These are phyloP conservation scores for Pipistrellus pipistrellus DNA, from an alignment of 2,797 vertebrate species.

Conservation along the genomic window DNA sequence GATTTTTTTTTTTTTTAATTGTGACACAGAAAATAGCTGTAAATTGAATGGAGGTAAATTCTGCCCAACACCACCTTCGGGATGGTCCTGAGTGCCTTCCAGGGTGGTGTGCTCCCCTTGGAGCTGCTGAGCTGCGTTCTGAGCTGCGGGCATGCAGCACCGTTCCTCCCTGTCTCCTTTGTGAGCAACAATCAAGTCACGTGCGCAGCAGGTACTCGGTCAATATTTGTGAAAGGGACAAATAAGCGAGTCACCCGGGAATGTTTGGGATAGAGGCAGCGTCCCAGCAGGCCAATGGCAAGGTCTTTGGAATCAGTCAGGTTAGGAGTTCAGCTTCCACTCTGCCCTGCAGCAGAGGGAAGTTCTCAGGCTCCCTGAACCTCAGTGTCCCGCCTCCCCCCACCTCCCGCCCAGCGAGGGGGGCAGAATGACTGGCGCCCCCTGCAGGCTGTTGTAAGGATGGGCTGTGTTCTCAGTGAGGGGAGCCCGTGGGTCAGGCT, in stretches of 20 bases:
- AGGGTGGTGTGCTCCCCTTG: accelerated
- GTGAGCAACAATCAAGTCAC: background rate
- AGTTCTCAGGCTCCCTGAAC: background rate
- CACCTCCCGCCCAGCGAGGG: too few relatives aligned
- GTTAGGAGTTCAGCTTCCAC: background rate
- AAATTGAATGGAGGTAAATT: background rate
- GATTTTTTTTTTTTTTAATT: background rate
- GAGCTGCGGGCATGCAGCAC: background rate
- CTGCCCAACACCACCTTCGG: background rate
- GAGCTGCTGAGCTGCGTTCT: background rate
- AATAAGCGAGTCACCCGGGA: slow-evolving; percentile 59
- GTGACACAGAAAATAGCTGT: slow-evolving; percentile 9
- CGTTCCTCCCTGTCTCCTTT: background rate
- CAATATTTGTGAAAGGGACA: slow-evolving; percentile 66
- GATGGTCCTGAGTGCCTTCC: background rate
- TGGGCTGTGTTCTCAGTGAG: accelerated
- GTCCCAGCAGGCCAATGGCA: background rate
- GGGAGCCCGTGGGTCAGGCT: accelerated
- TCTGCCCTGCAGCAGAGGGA: background rate
- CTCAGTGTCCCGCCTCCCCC: background rate
- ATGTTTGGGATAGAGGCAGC: slow-evolving; percentile 56
- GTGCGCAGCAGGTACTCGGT: slow-evolving; percentile 24
- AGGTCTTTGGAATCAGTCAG: slow-evolving; percentile 5
- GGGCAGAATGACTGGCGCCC: background rate
- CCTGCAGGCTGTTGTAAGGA: background rate